Conservation (phyloP, 2,113 vertebrate species). For the Halichoerus grypus region DNA sequence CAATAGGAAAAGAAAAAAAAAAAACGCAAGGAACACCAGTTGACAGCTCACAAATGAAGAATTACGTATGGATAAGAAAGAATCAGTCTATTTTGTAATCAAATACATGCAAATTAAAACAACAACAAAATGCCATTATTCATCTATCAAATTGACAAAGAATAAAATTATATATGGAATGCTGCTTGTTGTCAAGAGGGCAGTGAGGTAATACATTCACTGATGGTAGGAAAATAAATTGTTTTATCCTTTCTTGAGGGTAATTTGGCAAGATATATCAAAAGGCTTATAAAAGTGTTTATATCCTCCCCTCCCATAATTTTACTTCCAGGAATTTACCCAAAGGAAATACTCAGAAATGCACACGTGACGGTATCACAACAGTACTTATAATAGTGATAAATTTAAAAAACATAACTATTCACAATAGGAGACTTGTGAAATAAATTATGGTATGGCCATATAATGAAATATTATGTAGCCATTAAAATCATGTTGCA, state of each 20-base stretch:
- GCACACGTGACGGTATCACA: neutral
- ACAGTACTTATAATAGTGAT: constrained; percentile 23
- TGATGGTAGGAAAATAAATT: neutral
- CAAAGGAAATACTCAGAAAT: constrained; percentile 59
- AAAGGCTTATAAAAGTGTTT: constrained; percentile 21
- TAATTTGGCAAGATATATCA: constrained; percentile 42
- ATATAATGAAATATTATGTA: constrained; percentile 60
- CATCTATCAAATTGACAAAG: constrained; percentile 58
- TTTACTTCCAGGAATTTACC: constrained; percentile 53
- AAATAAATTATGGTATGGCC: constrained; percentile 38
- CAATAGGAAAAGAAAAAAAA: neutral
- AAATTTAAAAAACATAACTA: constrained; percentile 20
- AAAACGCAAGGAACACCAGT: neutral
- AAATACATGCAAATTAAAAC: constrained; percentile 75
- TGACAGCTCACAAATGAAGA: constrained; percentile 5
- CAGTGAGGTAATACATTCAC: neutral
- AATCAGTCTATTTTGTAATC: constrained; percentile 51
- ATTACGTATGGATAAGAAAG: constrained; percentile 18
- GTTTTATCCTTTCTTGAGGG: constrained; percentile 51
- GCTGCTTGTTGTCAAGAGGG: neutral
- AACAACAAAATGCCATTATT: constrained; percentile 52
- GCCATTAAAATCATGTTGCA: constrained; percentile 53
- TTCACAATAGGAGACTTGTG: constrained; percentile 22
- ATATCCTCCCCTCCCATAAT: neutral
- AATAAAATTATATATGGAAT: constrained; percentile 59